Conservation (phyloP, 2,797 vertebrate species). For the Notolabrus celidotus region DNA sequence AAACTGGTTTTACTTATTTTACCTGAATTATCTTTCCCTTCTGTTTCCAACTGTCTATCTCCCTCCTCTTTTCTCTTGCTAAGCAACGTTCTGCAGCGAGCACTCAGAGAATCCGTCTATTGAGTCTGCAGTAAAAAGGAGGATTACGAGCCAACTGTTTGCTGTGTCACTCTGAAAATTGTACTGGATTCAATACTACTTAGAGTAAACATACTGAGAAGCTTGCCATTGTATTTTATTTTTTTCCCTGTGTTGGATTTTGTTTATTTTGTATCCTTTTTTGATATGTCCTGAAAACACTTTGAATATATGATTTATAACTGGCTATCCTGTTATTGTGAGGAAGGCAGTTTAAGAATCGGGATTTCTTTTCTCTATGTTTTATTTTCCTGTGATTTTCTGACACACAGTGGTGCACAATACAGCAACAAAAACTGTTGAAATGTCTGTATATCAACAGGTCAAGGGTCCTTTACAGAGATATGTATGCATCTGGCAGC, state of each 20-base stretch:
- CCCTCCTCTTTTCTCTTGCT: conserved; percentile 16
- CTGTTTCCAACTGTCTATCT: conserved; percentile 2
- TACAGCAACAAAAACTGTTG: not conserved
- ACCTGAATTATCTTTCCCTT: conserved; percentile 5
- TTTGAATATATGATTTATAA: not conserved
- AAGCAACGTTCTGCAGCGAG: not conserved
- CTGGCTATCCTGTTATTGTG: not conserved
- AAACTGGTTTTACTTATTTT: not conserved
- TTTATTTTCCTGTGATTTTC: conserved; percentile 1
- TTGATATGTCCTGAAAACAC: conserved; percentile 10
- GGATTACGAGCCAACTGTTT: conserved; percentile 59
- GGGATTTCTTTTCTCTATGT: not conserved
- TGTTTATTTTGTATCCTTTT: conserved; percentile 6
- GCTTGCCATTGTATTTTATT: conserved; percentile 9
- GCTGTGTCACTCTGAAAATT: conserved; percentile 46
- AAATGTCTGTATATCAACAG: not conserved
- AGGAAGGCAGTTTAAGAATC: not conserved
- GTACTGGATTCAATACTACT: conserved; percentile 12
- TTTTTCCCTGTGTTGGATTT: not conserved
- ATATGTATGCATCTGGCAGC: conserved; percentile 44
- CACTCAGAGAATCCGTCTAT: conserved; percentile 28
- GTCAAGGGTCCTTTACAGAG: conserved; percentile 4
- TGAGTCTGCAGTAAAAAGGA: conserved; percentile 38
- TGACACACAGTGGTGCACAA: not conserved
- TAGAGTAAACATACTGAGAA: conserved; percentile 7